Evolutionary conservation across 2,797 vertebrate genomes (phyloP).

Genomic region (Pipistrellus nathusii): DNA sequence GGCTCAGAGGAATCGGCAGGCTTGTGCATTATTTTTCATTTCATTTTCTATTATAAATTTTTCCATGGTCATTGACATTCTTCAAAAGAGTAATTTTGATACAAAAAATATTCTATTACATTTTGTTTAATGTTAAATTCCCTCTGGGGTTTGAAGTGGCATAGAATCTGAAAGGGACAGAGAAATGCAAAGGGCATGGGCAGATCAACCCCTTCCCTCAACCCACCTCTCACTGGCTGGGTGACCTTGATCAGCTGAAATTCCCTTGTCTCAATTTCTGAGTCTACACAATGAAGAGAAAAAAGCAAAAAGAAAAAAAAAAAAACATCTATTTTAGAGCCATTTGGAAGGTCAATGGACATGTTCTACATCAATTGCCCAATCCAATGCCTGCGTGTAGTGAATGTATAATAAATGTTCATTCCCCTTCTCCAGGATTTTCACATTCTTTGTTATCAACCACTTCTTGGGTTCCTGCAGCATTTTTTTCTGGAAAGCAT

Average conservation of each 20-base stretch:
- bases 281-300: neutral
- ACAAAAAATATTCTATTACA: neutral
- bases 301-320: neutral
- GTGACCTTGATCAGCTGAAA: conserved; percentile 2
- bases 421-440: neutral
- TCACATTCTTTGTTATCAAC: neutral
- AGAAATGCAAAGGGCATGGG: neutral
- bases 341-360: neutral
- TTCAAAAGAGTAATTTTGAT: conserved; percentile 24
- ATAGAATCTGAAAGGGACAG: neutral
- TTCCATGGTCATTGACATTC: neutral
- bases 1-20: neutral
- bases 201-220: neutral
- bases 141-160: neutral
- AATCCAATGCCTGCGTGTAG: neutral
- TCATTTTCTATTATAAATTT: neutral
- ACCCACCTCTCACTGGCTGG: neutral
- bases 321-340: neutral
- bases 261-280: neutral
- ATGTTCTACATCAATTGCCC: neutral
- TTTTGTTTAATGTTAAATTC: conserved; percentile 25
- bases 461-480: neutral
- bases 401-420: neutral
- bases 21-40: neutral
- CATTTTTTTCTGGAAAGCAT: neutral